Conservation (phyloP, 2,113 vertebrate genomes). For the Urocynchramus pylzowi region DNA sequence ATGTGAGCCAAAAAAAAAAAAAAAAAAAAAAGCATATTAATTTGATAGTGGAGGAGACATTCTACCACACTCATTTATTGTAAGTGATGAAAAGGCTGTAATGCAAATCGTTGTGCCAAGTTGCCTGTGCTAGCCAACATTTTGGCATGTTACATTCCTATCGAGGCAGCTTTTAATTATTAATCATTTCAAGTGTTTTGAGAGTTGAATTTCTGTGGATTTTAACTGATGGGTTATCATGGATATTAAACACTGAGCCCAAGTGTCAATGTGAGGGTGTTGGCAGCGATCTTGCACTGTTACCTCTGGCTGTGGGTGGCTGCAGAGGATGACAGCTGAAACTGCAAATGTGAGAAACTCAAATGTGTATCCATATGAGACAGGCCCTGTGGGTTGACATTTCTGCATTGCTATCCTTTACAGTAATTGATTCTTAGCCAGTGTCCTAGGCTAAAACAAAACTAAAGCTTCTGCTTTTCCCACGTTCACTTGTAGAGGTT, state of each 20-base stretch:
- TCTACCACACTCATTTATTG: not conserved
- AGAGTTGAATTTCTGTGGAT: not conserved
- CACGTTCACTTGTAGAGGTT: not conserved
- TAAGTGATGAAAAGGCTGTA: not conserved
- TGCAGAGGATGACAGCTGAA: not conserved
- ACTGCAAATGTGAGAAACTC: not conserved
- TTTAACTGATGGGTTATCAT: not conserved
- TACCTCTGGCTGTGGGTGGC: not conserved
- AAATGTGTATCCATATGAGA: not conserved
- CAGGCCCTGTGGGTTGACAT: not conserved
- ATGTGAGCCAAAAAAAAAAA: not conserved
- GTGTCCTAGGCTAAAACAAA: not conserved
- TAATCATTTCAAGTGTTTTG: not conserved
- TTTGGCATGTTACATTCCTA: not conserved
- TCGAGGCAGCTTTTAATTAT: not conserved
- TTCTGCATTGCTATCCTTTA: not conserved
- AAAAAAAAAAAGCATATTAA: not conserved
- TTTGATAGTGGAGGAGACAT: not conserved
- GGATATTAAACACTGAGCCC: not conserved
- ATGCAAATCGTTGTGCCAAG: not conserved
- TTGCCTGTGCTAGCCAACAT: not conserved
- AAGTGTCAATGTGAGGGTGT: not conserved
- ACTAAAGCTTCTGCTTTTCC: not conserved
- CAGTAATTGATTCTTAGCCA: not conserved
- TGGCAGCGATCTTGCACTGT: rapidly evolving